phyloP scores from a whole-genome alignment of 2,888 invertebrate genomes.

The Pseudococcus longispinus region DNA sequence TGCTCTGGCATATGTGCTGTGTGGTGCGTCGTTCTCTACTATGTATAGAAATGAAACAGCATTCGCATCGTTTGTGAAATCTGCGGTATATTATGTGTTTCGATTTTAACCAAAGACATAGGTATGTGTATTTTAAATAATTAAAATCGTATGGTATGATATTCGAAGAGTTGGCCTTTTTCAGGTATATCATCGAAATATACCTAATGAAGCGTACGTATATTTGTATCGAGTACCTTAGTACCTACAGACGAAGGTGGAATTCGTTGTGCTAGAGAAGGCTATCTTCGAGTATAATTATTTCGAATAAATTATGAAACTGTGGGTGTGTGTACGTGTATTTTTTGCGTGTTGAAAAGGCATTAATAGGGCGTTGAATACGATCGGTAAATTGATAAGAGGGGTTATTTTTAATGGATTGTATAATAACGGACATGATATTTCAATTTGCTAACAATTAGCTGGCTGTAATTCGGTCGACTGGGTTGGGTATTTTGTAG shows the following conservation, averaged over 20 bases:
- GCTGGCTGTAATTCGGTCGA: neutral
- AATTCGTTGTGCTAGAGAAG: neutral
- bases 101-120: neutral
- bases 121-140: neutral
- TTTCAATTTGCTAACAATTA: constrained; percentile 4
- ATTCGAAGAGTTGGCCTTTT: neutral
- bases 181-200: neutral
- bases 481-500: neutral
- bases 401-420: neutral
- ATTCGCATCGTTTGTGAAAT: neutral
- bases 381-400: neutral
- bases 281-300: neutral
- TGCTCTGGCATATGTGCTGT: neutral
- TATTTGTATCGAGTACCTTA: too few relatives aligned
- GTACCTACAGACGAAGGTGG: too few relatives aligned
- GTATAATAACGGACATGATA: neutral
- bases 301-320: neutral
- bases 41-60: neutral
- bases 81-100: neutral
- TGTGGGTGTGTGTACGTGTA: too few relatives aligned
- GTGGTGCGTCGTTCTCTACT: neutral
- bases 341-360: constrained; percentile 21
- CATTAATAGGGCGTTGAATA: neutral
- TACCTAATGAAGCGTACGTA: neutral
- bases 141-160: neutral